These are phyloP conservation scores for Frieseomelitta varia DNA, from an alignment of 1,140 invertebrate genomes.

Conservation along the genomic window DNA sequence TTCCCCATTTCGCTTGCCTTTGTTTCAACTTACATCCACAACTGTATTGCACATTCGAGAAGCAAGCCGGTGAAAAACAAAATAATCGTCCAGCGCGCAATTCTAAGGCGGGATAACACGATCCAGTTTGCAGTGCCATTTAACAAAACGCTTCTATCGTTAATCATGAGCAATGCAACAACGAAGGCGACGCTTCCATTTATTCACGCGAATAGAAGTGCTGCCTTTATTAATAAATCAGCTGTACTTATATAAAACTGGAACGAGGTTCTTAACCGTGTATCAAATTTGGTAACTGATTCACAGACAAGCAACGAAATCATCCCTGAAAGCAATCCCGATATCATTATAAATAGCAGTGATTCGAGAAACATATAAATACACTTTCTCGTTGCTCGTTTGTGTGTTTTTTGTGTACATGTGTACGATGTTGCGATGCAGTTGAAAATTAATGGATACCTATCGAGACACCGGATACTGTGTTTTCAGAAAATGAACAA, in stretches of 20 bases:
- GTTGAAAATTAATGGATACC: slow-evolving; percentile 70
- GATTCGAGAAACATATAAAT: slow-evolving; percentile 21
- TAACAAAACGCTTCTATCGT: slow-evolving; percentile 36
- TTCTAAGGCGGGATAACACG: background rate
- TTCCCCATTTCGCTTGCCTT: slow-evolving; percentile 32
- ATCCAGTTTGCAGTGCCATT: slow-evolving; percentile 23
- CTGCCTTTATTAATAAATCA: slow-evolving; percentile 74
- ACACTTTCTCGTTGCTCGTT: slow-evolving; percentile 44
- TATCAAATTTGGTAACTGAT: slow-evolving; percentile 35
- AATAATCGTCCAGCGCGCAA: background rate
- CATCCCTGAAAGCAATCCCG: background rate
- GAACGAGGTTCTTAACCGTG: slow-evolving; percentile 23
- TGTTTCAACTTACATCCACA: slow-evolving; percentile 18
- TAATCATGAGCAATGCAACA: background rate
- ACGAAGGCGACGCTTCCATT: slow-evolving; percentile 51
- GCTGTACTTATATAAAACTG: slow-evolving; percentile 34
- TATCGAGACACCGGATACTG: slow-evolving; percentile 79
- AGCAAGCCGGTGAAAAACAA: background rate
- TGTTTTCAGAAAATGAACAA: slow-evolving; percentile 89
- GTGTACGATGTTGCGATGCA: slow-evolving; percentile 33
- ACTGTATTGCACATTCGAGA: background rate
- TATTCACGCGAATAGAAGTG: slow-evolving; percentile 72
- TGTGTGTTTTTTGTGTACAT: slow-evolving; percentile 25
- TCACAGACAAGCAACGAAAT: slow-evolving; percentile 48
- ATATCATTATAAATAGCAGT: slow-evolving; percentile 37